Evolutionary conservation across 2,113 vertebrate species (phyloP).

Genomic region (Vidua chalybeata): DNA sequence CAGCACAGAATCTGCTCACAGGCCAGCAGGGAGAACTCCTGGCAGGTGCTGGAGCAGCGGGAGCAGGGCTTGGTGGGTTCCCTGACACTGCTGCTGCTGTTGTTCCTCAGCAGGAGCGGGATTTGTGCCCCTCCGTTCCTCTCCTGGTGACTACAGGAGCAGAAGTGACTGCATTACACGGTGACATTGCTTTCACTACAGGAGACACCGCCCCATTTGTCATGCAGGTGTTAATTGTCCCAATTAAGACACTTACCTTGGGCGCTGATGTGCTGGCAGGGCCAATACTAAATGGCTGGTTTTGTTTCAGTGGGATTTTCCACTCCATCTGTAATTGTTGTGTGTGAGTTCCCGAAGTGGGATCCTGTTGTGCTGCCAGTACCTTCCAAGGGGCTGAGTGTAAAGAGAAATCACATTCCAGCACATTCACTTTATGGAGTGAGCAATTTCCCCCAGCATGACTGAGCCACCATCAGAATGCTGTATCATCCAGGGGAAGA

Average conservation of each 20-base stretch:
- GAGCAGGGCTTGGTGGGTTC: fast-evolving
- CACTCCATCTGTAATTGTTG: fast-evolving
- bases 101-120: neutral
- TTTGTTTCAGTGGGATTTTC: neutral
- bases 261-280: neutral
- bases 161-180: fast-evolving
- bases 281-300: fast-evolving
- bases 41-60: neutral
- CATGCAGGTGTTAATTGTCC: neutral
- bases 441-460: neutral
- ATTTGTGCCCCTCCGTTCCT: fast-evolving
- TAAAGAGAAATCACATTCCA: neutral
- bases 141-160: fast-evolving
- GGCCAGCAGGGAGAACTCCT: neutral
- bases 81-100: fast-evolving
- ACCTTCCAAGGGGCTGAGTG: neutral
- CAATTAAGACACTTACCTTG: fast-evolving
- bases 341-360: fast-evolving
- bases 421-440: neutral
- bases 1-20: fast-evolving
- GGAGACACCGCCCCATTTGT: fast-evolving
- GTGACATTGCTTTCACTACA: fast-evolving
- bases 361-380: neutral
- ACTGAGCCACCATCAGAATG: neutral
- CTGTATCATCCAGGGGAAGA: neutral